These are phyloP conservation scores for Cephus pygmeus DNA, from an alignment of 2,888 invertebrate genomes.

Conservation along the genomic window DNA sequence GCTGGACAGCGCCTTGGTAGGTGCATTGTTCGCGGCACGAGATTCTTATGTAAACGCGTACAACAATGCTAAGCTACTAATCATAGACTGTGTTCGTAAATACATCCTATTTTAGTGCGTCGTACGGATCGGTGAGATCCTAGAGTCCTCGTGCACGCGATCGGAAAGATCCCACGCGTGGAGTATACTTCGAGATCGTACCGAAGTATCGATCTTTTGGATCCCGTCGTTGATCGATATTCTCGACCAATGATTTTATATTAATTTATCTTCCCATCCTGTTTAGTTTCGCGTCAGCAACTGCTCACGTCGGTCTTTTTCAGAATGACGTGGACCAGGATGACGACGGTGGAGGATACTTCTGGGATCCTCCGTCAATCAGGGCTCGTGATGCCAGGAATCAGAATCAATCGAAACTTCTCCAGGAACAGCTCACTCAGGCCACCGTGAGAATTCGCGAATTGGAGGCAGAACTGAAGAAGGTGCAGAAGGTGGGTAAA, in stretches of 20 bases:
- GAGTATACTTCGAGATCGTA: background rate
- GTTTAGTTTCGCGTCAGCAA: background rate
- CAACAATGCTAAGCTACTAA: constrained; percentile 52
- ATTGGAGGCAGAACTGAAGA: constrained; percentile 55
- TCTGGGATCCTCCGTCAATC: constrained; percentile 57
- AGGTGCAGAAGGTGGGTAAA: constrained; percentile 43
- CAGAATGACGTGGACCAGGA: constrained; percentile 46
- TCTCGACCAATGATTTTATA: background rate
- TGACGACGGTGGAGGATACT: constrained; percentile 52
- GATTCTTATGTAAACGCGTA: constrained; percentile 57
- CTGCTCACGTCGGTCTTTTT: constrained; percentile 8
- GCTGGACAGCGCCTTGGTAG: constrained; percentile 33
- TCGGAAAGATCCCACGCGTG: background rate
- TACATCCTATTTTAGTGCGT: constrained; percentile 4
- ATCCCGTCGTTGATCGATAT: background rate
- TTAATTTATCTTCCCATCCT: background rate
- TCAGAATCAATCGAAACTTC: constrained; percentile 43
- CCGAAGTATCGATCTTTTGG: background rate
- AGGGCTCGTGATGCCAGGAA: constrained; percentile 39
- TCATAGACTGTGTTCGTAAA: constrained; percentile 31
- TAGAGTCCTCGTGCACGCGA: background rate
- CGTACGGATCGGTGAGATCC: background rate
- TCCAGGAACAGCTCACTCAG: constrained; percentile 58
- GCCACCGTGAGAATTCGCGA: constrained; percentile 61
- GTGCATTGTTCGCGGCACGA: constrained; percentile 48